Evolutionary conservation across 1,140 invertebrate species (phyloP).

Genomic region (Berghia stephanieae): DNA sequence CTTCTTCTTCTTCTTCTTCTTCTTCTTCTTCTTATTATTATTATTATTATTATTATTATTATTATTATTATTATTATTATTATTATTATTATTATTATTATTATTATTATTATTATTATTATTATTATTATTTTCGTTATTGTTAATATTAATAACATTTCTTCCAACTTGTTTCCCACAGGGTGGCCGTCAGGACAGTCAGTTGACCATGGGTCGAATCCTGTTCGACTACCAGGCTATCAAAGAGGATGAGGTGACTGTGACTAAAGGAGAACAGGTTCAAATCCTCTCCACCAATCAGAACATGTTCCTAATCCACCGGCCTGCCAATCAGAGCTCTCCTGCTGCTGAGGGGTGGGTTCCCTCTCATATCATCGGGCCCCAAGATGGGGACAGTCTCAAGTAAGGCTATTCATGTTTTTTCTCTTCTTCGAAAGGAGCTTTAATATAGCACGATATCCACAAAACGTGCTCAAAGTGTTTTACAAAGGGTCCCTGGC

Average conservation of each 20-base stretch:
- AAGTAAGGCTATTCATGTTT: slow-evolving; percentile 38
- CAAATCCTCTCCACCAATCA: slow-evolving; percentile 64
- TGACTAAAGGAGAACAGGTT: slow-evolving; percentile 66
- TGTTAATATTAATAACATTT: no score
- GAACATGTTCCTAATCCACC: slow-evolving; percentile 64
- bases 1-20: not conserved
- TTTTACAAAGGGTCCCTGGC: no score
- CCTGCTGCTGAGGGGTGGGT: slow-evolving; percentile 74
- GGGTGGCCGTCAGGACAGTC: not conserved
- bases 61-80: not conserved
- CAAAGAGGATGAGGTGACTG: slow-evolving; percentile 68
- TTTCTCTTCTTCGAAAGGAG: no score
- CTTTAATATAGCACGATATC: no score
- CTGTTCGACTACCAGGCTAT: slow-evolving; percentile 67
- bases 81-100: not conserved
- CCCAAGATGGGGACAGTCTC: slow-evolving; percentile 54
- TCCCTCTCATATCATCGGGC: slow-evolving; percentile 72
- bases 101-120: no score
- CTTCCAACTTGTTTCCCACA: not conserved
- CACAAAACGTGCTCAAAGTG: no score
- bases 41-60: not conserved
- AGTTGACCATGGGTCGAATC: slow-evolving; percentile 48
- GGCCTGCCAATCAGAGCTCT: slow-evolving; percentile 62
- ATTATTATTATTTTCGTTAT: no score
- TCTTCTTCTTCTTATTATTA: no score